A percentile compares a stretch with the other conserved stretches of the same genome.
These are phyloP conservation scores for Xiphias gladius DNA, from an alignment of 2,113 vertebrate genomes.

Conservation along the genomic window DNA sequence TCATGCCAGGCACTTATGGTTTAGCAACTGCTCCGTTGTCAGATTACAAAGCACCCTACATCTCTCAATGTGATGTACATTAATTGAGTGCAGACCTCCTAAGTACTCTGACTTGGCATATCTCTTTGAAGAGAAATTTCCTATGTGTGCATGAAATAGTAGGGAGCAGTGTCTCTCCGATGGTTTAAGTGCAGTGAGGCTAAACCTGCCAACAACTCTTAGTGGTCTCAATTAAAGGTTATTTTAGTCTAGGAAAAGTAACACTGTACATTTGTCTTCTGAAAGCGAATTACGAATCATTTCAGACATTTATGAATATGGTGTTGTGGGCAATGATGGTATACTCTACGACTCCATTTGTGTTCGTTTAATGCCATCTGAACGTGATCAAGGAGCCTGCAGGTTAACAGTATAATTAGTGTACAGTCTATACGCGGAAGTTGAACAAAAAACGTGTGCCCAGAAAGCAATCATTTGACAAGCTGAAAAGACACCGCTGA, in stretches of 20 bases:
- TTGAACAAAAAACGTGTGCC: too few relatives aligned
- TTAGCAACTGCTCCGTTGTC: slow-evolving; percentile 2
- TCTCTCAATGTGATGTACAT: slow-evolving; percentile 9
- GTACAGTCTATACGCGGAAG: too few relatives aligned
- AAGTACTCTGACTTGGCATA: slow-evolving; percentile 27
- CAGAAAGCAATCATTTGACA: too few relatives aligned
- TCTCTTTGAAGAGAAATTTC: slow-evolving; percentile 4
- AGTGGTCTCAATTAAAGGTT: slow-evolving; percentile 8
- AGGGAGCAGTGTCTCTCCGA: not conserved
- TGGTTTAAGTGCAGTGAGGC: not conserved
- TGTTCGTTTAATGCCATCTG: not conserved
- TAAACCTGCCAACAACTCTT: not conserved
- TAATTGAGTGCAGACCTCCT: slow-evolving; percentile 31
- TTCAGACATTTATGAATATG: not conserved
- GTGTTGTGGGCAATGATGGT: not conserved
- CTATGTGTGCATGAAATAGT: slow-evolving; percentile 7
- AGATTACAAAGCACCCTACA: slow-evolving; percentile 18
- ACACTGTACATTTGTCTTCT: not conserved
- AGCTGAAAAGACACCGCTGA: too few relatives aligned
- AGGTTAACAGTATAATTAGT: not conserved
- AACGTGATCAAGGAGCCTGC: not conserved
- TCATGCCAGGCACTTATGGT: slow-evolving; percentile 4
- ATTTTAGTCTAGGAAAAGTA: not conserved
- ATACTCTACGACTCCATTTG: not conserved
- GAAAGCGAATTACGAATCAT: slow-evolving; percentile 15